These are phyloP conservation scores for Bombus impatiens DNA, from an alignment of 1,140 invertebrate genomes.

Conservation along the genomic window DNA sequence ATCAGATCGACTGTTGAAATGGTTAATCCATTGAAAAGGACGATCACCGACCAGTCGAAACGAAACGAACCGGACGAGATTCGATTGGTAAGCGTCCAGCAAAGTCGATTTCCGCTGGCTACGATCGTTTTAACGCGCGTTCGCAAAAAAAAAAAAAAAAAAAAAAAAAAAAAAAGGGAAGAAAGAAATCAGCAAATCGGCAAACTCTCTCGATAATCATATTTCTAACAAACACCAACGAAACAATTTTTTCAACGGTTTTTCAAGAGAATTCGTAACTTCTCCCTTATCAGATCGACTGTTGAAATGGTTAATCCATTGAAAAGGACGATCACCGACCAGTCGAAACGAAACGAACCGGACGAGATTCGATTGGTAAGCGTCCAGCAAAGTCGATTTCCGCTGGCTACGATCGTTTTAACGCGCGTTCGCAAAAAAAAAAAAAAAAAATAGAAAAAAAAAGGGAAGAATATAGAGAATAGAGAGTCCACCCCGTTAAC, in stretches of 20 bases:
- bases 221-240: neutral
- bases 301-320: no score
- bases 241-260: neutral
- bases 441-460: no score
- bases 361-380: no score
- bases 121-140: neutral
- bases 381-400: neutral
- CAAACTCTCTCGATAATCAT: neutral
- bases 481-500: conserved; percentile 40
- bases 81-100: no score
- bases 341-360: no score
- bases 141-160: neutral
- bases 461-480: neutral
- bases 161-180: no score
- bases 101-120: neutral
- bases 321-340: no score
- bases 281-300: no score
- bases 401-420: neutral
- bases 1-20: no score
- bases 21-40: no score
- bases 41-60: no score
- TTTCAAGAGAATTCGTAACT: neutral
- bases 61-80: no score
- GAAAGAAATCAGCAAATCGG: neutral
- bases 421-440: neutral